Base-by-base conservation (phyloP, 2,113 vertebrate genomes). In the Glaucidium brasilianum region DNA sequence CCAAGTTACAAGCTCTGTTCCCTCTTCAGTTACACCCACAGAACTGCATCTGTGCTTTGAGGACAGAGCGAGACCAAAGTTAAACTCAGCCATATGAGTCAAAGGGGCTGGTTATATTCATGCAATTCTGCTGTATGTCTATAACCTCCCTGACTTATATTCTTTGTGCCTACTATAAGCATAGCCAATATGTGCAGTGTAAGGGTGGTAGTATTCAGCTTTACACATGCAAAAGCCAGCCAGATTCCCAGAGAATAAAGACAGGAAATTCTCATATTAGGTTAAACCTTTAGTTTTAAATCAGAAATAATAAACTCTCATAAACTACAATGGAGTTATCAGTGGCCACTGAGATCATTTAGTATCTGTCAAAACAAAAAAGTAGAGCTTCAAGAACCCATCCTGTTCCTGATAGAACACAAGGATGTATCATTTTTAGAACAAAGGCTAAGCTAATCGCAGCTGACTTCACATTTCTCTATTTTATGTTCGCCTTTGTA, bases 391-490 rank as follows among this genome's bases (percentile, higher is more conserved):
- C n/a, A 49, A 85, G 71, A 94, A 58, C 71, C 80, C 78, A 32
- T 88, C 55, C 78, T 83, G 55, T 71, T 84, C 78, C 80, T 95
- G 84, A 59, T 95, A 55, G 2, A 92, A 47, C 71, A 94, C 55
- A 83, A 85, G 74, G 84, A 79, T 66, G 77, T 37, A 90, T 63
- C 59, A 67, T 74, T 92, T 83, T 96, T 88, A 96, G 94, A 97
- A 96, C 84, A 95, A 95, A 96, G 85, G 77, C 81, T 82, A 88
- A 92, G 75, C 74, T 93, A 96, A 92, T 87, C 32, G 0, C 80
- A 95, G 84, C 87, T 82, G 66, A 94, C 84, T 95, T 94, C 92
- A 85, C 87, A 82, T 88, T 90, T 91, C 81, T 88, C 87, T 93
- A 14, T 47, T 89, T 97, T 96, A 91, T 85, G 50, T 80, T 93